Evolutionary conservation across 2,888 invertebrate genomes (phyloP), one percentile per base, ranked within the genome.

Genomic region (Sinhomidia bicolor): DNA sequence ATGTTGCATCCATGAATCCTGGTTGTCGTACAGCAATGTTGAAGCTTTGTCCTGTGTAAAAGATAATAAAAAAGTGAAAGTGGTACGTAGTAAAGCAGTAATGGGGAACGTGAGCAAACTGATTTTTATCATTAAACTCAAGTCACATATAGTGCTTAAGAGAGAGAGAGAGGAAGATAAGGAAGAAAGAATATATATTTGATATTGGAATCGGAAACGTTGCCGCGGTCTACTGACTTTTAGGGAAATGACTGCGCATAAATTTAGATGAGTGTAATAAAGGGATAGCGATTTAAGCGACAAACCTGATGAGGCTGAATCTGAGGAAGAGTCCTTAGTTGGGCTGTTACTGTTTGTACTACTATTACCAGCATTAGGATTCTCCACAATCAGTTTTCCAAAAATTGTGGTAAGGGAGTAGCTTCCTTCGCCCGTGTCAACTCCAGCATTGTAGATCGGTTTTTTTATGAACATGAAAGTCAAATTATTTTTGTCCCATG

Each of bases 391-490:
- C 29, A 84, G 26, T 20, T 79, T 76, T n/a, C 83, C 83, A 54
- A 84, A 88, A 79, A 88, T 79, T 20, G 51, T 62, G 84, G 76
- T 81, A 12, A 89, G 79, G 12, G 84, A 60, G 80, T 74, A 89
- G 17, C 68, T 89, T 62, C 89, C 85, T 12, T 57, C 32, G 9
- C 84, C 85, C 0, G 89, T 85, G 78, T 84, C 89, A 62, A 74
- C 74, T 36, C 85, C 89, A 51, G 80, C 84, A 41, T 85, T 60
- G 60, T 60, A 74, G 44, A 84, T 62, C 14, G 88, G 83, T 71
- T 57, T 78, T 88, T 84, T 88, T 88, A 88, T 88, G 79, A 84
- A 84, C 80, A 89, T 71, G 81, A 89, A 89, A 89, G 89, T 89
- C 80, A 85, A 89, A 85, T 89, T 85, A 26, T 62, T 26, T 54